Conservation (phyloP, 2,888 invertebrate genomes). For the Ophion ellenae region DNA sequence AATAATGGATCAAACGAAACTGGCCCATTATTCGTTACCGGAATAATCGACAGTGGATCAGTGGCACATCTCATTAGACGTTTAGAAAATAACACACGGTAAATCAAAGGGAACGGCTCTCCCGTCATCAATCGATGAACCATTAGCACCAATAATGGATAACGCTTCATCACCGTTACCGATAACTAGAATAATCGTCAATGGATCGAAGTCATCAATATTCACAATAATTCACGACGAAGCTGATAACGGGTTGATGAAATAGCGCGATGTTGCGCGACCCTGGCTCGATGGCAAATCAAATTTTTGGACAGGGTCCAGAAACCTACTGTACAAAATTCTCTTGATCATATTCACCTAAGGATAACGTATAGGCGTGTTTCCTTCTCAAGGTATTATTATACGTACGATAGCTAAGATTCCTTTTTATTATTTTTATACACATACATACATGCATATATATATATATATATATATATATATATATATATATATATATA, state of each 20-base stretch:
- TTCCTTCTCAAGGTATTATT: slow-evolving; percentile 48
- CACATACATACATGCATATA: background rate
- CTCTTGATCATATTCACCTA: slow-evolving; percentile 29
- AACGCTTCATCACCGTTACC: background rate
- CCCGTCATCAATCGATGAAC: too few relatives aligned
- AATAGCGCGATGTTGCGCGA: background rate
- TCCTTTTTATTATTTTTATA: slow-evolving; percentile 9
- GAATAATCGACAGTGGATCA: too few relatives aligned
- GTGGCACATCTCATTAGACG: too few relatives aligned
- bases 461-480: background rate
- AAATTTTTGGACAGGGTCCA: slow-evolving; percentile 29
- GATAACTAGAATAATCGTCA: background rate
- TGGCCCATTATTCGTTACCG: too few relatives aligned
- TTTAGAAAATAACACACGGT: too few relatives aligned
- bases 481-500: too few relatives aligned
- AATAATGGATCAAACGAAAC: too few relatives aligned
- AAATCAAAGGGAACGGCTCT: too few relatives aligned
- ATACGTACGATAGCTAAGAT: slow-evolving; percentile 49
- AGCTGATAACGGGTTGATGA: background rate
- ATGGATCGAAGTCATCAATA: background rate
- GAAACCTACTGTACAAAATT: slow-evolving; percentile 53
- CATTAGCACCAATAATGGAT: background rate
- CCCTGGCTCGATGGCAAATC: background rate
- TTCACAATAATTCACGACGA: background rate
- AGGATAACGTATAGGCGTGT: slow-evolving; percentile 8